phyloP scores from a whole-genome alignment of 2,113 vertebrate species.

The Rostratula benghalensis region DNA sequence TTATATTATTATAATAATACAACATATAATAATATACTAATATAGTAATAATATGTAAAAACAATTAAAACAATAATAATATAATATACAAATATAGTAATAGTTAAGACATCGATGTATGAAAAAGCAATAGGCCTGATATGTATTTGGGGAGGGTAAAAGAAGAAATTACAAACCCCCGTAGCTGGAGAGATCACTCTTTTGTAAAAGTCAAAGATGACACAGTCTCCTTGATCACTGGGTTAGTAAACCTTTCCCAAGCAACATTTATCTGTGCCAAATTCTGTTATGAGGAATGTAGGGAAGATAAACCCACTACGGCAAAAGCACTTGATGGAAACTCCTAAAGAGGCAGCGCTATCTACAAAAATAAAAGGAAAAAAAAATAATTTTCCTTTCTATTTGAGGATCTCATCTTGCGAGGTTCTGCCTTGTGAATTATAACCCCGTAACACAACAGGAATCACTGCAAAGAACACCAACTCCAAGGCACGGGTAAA shows the following conservation, averaged over 20 bases:
- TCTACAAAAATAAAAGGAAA: not conserved
- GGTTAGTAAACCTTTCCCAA: not conserved
- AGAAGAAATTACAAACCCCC: not conserved
- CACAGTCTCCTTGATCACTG: not conserved
- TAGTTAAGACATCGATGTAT: not conserved
- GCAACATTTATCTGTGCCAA: not conserved
- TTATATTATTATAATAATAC: too few relatives aligned
- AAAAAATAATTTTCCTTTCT: not conserved
- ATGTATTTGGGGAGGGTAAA: not conserved
- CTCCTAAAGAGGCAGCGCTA: not conserved
- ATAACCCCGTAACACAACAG: rapidly evolving
- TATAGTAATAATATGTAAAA: not conserved
- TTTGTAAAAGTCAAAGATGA: not conserved
- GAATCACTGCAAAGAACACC: not conserved
- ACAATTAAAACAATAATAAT: too few relatives aligned
- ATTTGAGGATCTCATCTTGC: not conserved
- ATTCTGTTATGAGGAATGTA: not conserved
- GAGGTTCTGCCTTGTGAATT: not conserved
- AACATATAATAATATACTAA: too few relatives aligned
- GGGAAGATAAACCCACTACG: not conserved
- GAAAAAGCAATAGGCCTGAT: not conserved
- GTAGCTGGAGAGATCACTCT: not conserved
- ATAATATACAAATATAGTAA: too few relatives aligned
- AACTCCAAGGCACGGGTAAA: not conserved
- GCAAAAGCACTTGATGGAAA: not conserved